These are phyloP conservation scores for Ptyas mucosa DNA, from an alignment of 2,113 vertebrate genomes.

Conservation along the genomic window DNA sequence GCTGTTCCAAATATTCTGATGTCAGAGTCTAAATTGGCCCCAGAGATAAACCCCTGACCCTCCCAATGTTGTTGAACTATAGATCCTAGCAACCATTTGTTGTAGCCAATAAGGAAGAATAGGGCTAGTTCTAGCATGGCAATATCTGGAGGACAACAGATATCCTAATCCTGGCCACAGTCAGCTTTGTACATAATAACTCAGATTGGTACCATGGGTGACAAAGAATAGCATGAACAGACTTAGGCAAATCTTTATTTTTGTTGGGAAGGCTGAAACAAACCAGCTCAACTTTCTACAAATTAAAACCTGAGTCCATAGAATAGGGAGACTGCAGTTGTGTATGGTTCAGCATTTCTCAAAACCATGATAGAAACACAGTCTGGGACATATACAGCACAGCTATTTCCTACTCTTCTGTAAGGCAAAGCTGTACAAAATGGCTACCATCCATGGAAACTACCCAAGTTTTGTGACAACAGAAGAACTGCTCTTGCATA, in stretches of 20 bases:
- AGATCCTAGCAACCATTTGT: background rate
- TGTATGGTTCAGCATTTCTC: background rate
- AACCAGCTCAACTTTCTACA: background rate
- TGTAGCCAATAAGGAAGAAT: background rate
- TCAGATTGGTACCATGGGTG: background rate
- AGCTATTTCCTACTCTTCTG: background rate
- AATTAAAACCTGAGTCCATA: background rate
- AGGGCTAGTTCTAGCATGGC: background rate
- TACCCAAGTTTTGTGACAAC: background rate
- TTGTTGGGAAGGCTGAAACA: background rate
- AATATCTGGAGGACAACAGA: background rate
- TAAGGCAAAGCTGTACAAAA: constrained; percentile 1
- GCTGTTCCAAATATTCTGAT: background rate
- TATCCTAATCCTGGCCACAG: background rate
- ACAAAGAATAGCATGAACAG: background rate
- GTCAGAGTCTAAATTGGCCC: background rate
- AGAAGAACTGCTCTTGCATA: background rate
- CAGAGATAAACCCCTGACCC: background rate
- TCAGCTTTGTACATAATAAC: background rate
- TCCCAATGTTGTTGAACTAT: background rate
- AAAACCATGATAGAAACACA: background rate
- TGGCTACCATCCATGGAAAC: background rate
- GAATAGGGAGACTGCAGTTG: background rate
- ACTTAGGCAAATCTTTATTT: background rate
- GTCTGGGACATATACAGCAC: too few relatives aligned